These are phyloP conservation scores for Chiloscyllium plagiosum DNA, from an alignment of 2,113 vertebrate genomes.

Conservation along the genomic window DNA sequence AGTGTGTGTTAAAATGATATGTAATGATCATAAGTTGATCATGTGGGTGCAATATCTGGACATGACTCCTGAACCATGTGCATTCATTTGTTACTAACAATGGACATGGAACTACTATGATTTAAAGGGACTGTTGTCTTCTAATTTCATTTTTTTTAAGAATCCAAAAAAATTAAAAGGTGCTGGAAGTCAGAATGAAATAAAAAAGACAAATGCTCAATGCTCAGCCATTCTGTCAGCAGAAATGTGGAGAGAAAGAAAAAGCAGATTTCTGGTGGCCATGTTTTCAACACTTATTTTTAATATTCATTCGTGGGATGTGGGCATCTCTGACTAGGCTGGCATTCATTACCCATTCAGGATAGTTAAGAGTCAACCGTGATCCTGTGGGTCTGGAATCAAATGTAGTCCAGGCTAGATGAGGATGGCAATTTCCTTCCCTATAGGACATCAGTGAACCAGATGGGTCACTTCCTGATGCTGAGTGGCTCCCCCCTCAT, in stretches of 20 bases:
- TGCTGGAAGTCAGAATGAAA: background rate
- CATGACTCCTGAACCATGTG: background rate
- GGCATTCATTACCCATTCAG: too few relatives aligned
- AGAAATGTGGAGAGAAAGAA: background rate
- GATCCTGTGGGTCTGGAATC: too few relatives aligned
- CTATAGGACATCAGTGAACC: too few relatives aligned
- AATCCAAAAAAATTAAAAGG: background rate
- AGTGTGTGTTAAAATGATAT: background rate
- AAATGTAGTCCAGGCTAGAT: too few relatives aligned
- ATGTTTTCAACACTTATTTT: background rate
- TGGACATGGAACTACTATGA: background rate
- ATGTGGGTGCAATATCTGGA: background rate
- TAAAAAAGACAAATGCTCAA: background rate
- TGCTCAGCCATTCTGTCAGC: background rate
- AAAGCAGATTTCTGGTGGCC: background rate
- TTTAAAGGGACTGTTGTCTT: background rate
- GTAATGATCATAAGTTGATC: background rate
- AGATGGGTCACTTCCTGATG: background rate
- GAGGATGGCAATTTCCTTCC: too few relatives aligned
- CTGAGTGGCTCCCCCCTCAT: background rate
- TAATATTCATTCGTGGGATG: too few relatives aligned
- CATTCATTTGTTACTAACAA: background rate
- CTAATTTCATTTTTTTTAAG: background rate
- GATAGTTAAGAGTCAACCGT: too few relatives aligned
- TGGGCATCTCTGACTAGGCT: too few relatives aligned